A percentile compares a stretch with the other conserved stretches of the same genome.
These are phyloP conservation scores for Drosophila willistoni DNA, from an alignment of 1,140 invertebrate species.

Conservation along the genomic window DNA sequence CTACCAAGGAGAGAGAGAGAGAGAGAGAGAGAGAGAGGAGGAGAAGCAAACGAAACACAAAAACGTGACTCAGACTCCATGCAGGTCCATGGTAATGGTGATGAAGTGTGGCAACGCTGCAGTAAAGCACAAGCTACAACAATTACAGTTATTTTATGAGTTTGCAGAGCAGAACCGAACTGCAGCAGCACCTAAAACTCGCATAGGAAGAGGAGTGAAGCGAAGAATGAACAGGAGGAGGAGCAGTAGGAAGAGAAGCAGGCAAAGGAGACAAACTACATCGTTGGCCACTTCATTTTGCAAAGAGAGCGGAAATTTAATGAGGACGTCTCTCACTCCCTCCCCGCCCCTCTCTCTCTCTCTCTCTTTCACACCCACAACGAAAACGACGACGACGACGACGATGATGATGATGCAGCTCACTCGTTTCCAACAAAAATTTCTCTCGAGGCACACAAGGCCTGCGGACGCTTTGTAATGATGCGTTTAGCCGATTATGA, in stretches of 20 bases:
- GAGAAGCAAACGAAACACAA: constrained; percentile 14
- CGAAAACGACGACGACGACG: constrained; percentile 35
- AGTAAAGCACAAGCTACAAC: constrained; percentile 60
- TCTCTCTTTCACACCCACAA: constrained; percentile 26
- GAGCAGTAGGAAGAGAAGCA: neutral
- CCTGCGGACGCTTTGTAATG: constrained; percentile 52
- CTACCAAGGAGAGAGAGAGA: constrained; percentile 19
- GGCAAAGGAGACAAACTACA: constrained; percentile 20
- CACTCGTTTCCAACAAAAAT: constrained; percentile 39
- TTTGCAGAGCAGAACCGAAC: constrained; percentile 74
- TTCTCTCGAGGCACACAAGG: constrained; percentile 40
- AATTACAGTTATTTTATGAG: constrained; percentile 81
- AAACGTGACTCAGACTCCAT: constrained; percentile 58
- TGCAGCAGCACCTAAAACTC: neutral
- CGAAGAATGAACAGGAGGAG: neutral
- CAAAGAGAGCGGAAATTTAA: constrained; percentile 81
- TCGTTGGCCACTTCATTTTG: constrained; percentile 67
- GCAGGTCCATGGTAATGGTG: constrained; percentile 18
- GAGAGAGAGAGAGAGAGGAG: neutral
- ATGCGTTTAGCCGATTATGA: constrained; percentile 78
- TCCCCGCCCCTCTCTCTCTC: neutral
- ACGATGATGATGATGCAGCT: neutral
- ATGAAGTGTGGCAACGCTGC: constrained; percentile 65
- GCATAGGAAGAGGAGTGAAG: constrained; percentile 13
- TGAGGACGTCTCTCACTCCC: constrained; percentile 35